Conservation (phyloP, 2,797 vertebrate species). For the Florisuga fusca region DNA sequence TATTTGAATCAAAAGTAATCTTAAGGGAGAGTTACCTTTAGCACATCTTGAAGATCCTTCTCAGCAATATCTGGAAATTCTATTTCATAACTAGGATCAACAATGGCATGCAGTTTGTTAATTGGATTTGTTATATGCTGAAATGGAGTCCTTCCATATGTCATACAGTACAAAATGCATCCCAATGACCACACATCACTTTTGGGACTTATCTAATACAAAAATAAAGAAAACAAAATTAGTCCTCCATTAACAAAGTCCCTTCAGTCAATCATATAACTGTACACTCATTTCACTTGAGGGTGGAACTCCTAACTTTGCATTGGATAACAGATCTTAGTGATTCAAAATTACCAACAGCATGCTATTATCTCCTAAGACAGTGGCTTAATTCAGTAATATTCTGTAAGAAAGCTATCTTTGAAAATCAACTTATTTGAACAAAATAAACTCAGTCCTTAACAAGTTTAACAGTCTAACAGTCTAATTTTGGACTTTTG, state of each 20-base stretch:
- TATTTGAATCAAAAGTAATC: background rate
- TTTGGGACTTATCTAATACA: constrained; percentile 91
- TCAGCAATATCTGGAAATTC: constrained; percentile 92
- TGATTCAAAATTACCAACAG: background rate
- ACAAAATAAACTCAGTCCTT: background rate
- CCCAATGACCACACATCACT: constrained; percentile 98
- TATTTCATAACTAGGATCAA: constrained; percentile 89
- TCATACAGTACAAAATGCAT: constrained; percentile 97
- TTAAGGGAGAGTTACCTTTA: constrained; percentile 83
- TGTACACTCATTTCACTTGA: background rate
- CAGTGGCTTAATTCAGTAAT: background rate
- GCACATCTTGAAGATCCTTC: constrained; percentile 92
- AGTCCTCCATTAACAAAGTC: background rate
- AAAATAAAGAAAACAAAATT: background rate
- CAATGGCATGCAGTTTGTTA: constrained; percentile 93
- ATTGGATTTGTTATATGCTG: constrained; percentile 95
- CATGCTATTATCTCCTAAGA: background rate
- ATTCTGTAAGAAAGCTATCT: background rate
- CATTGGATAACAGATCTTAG: background rate
- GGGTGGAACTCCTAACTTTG: background rate
- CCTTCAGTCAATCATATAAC: background rate
- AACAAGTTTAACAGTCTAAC: background rate
- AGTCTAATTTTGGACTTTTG: background rate
- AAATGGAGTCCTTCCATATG: constrained; percentile 95
- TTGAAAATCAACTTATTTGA: background rate